A percentile compares a stretch with the other conserved stretches of the same genome.
These are phyloP conservation scores for Anoplius nigerrimus DNA, from an alignment of 2,888 invertebrate species.

Conservation along the genomic window DNA sequence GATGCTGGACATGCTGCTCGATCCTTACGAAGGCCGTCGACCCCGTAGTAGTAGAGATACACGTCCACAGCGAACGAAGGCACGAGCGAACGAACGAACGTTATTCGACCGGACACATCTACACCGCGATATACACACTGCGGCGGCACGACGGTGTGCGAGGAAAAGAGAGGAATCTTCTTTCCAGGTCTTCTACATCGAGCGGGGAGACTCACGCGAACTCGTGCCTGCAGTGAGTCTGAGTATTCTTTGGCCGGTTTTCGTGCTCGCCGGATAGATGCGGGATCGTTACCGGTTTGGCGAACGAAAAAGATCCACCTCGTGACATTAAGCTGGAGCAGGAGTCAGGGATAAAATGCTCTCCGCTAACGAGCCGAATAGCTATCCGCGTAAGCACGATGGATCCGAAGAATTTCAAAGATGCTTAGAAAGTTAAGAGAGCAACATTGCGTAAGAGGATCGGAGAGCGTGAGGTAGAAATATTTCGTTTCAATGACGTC, in stretches of 20 bases:
- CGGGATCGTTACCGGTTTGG: conserved; percentile 1
- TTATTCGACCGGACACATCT: conserved; percentile 20
- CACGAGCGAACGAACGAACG: conserved; percentile 19
- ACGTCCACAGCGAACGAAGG: not conserved
- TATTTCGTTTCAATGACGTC: too few relatives aligned
- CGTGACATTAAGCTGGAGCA: too few relatives aligned
- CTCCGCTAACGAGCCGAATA: too few relatives aligned
- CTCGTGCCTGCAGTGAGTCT: too few relatives aligned
- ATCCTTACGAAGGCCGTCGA: conserved; percentile 70
- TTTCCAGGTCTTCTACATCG: conserved; percentile 24
- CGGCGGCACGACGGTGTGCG: conserved; percentile 9
- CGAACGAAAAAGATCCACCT: too few relatives aligned
- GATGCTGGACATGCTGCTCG: conserved; percentile 68
- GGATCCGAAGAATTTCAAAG: too few relatives aligned
- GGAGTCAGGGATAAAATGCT: too few relatives aligned
- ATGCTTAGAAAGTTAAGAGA: too few relatives aligned
- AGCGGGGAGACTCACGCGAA: not conserved
- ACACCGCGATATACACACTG: conserved; percentile 18
- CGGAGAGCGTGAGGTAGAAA: too few relatives aligned
- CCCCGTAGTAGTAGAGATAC: conserved; percentile 54
- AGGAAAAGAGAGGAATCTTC: conserved; percentile 36
- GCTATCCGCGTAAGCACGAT: too few relatives aligned
- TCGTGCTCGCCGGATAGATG: not conserved
- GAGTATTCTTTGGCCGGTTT: too few relatives aligned
- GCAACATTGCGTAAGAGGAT: too few relatives aligned